Percentiles rank a stretch among this genome's conserved stretches.
phyloP scores from a whole-genome alignment of 2,113 vertebrate species.

The Aix galericulata region DNA sequence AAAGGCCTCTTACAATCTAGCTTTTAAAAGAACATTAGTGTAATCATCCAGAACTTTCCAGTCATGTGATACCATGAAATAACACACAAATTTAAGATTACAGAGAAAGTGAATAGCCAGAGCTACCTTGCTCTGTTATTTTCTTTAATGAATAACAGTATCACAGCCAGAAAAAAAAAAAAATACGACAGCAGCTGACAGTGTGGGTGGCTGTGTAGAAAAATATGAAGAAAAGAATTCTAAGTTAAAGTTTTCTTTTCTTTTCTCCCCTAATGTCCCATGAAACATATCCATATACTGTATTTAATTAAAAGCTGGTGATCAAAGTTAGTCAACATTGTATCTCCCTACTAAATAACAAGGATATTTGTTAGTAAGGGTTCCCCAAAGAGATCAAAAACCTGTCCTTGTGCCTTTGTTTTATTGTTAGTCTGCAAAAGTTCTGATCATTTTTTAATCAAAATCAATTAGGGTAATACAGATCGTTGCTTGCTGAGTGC shows the following conservation, averaged over 20 bases:
- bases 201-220: constrained; percentile 19
- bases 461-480: neutral
- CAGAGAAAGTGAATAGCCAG: neutral
- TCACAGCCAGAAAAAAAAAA: constrained; percentile 1
- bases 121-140: neutral
- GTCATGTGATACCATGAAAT: neutral
- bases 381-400: neutral
- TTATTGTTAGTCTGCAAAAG: neutral
- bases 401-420: neutral
- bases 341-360: neutral
- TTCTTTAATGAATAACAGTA: constrained; percentile 28
- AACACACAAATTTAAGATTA: neutral
- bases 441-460: neutral
- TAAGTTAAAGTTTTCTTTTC: neutral
- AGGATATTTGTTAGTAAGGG: neutral
- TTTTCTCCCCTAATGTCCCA: neutral
- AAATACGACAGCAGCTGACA: constrained; percentile 31
- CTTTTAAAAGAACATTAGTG: neutral
- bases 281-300: neutral
- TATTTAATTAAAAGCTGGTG: neutral
- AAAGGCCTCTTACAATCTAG: neutral
- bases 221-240: neutral
- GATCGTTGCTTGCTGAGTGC: neutral
- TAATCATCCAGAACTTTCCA: neutral
- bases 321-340: neutral